Base-by-base conservation (phyloP, 2,888 invertebrate species). In the Hydraecia micacea region DNA sequence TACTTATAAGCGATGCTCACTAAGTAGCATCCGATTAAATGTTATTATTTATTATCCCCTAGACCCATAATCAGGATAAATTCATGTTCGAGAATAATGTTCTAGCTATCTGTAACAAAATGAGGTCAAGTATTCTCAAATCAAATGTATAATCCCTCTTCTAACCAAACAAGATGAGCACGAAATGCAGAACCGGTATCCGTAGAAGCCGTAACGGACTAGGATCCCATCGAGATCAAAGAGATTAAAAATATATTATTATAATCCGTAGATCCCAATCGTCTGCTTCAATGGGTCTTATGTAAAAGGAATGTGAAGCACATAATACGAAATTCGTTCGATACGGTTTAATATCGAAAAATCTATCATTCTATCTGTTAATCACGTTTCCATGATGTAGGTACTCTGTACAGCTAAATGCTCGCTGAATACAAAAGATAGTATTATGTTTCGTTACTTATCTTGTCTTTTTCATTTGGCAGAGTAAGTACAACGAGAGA, bases 241-340 rank as follows among this genome's bases (percentile, higher is more conserved):
- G 86, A 84, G 81, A 89, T 88, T 87, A 86, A 86, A 88, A 89
- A 89, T 86, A 88, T 89, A 89, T 85, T 84, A 83, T 81, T 80
- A 82, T 75, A 67, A 86, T 86, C 84, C 80, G 85, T 86, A 84
- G 82, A 88, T 81, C 84, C 86, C 81, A 82, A 80, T 80, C 83
- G 75, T 86, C 82, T 83, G 77, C 76, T 79, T 84, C 84, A 83
- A 81, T 84, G 52, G 80, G 67, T 83, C 72, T 75, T 82, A 81
- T 77, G 80, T 86, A 79, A 78, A 81, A 85, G 82, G 79, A 87
- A 84, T 83, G 67, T 77, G 74, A 83, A 74, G 76, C 78, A 78
- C 46, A 75, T 86, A 75, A 84, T 77, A 46, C 58, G 76, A 76
- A 82, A 76, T 77, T 71, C 62, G 72, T 85, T 86, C 79, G 67